Base-by-base conservation (phyloP, 2,797 vertebrate genomes). In the Gymnothorax reevesii region DNA sequence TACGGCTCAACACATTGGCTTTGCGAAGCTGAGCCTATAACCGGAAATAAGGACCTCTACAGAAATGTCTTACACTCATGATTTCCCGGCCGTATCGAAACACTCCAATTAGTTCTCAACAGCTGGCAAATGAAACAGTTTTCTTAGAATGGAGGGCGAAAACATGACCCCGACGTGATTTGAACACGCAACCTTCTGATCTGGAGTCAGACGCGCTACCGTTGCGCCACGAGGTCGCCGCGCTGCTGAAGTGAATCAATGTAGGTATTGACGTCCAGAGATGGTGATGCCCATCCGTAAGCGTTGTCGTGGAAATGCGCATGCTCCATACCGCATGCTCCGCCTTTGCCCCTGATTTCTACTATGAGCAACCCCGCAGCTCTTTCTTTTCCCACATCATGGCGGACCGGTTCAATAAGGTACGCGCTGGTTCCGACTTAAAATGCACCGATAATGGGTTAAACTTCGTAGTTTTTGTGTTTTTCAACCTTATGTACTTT, bases 351-450 rank as follows among this genome's bases (percentile, higher is more conserved):
- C 96, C 91, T 97, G 96, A 89, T 88, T 95, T 96, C 95, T 95
- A 94, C 89, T 1, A 49, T 88, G 90, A 85, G 94, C 90, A 62
- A 25, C 92, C 96, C 96, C 95, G 94, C 94, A 7, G 0, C 0
- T 94, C 95, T 95, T 95, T 96, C 96, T 96, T 96, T 96, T 95
- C 92, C 94, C 93, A 77, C 94, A 94, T 95, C 95, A 97, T 97
- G 96, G 96, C 96, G 95, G 96, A 96, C 95, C 95, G 95, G 90
- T 96, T 96, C 94, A 95, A 96, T 95, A 97, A 96, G 96, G 96
- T 96, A 87, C 1, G 94, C 5, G 27, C 17, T 0, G 3, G 89
- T 88, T 84, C 87, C 73, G 12, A 27, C 6, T 13, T 57, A 84
- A 84, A 87, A 82, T 7, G 22, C n/a, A 59, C 25, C 10, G 75